These are phyloP conservation scores for Cathartes aura DNA, from an alignment of 2,113 vertebrate genomes.

Conservation along the genomic window DNA sequence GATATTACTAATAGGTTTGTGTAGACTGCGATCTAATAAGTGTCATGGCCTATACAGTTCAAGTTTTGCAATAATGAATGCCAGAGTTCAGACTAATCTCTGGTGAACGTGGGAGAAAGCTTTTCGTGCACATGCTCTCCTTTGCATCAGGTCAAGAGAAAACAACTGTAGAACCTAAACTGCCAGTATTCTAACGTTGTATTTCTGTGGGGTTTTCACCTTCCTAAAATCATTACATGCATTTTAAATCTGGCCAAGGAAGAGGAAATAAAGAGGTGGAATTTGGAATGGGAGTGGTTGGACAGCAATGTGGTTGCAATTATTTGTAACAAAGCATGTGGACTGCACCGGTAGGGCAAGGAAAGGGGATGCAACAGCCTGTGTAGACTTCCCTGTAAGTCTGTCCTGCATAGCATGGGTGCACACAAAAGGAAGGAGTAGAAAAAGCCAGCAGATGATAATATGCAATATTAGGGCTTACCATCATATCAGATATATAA, in stretches of 20 bases:
- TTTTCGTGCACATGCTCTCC: neutral
- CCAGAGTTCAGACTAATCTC: neutral
- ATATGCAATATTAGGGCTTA: neutral
- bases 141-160: neutral
- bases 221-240: neutral
- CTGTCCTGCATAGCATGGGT: neutral
- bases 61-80: neutral
- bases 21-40: neutral
- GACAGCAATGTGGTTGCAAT: neutral
- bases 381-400: neutral
- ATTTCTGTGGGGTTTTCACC: neutral
- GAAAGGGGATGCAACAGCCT: neutral
- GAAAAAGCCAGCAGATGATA: neutral
- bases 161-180: neutral
- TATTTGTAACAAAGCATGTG: neutral
- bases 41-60: neutral
- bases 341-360: neutral
- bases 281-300: neutral
- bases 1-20: neutral
- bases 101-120: neutral
- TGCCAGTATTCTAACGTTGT: neutral
- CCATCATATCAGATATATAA: neutral
- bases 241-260: neutral
- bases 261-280: neutral
- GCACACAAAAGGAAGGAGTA: neutral